Conservation (phyloP, 2,888 invertebrate species). For the Melikaiella ostensackeni region DNA sequence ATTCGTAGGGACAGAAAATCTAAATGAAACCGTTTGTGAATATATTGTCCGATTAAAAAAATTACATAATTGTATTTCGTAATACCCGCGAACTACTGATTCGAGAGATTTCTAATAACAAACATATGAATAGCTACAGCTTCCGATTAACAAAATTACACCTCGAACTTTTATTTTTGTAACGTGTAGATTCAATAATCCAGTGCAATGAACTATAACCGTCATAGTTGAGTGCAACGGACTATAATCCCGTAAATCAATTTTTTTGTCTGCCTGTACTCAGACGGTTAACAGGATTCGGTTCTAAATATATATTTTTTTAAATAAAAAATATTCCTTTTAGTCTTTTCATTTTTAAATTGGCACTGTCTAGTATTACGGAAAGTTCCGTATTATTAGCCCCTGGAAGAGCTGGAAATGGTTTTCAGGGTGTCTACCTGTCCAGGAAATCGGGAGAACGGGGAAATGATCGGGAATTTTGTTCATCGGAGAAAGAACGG, state of each 20-base stretch:
- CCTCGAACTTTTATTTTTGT: slow-evolving; percentile 14
- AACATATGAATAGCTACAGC: background rate
- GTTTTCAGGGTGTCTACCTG: too few relatives aligned
- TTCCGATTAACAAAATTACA: background rate
- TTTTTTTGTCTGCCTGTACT: slow-evolving; percentile 15
- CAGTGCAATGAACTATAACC: slow-evolving; percentile 29
- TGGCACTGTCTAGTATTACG: too few relatives aligned
- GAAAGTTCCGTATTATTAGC: too few relatives aligned
- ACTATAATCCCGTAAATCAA: slow-evolving; percentile 37
- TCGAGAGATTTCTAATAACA: background rate
- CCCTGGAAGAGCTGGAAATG: too few relatives aligned
- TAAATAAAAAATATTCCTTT: background rate
- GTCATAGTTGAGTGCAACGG: slow-evolving; percentile 21
- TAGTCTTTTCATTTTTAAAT: background rate
- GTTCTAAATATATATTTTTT: background rate
- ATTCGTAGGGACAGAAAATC: slow-evolving; percentile 21
- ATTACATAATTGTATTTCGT: background rate
- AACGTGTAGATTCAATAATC: slow-evolving; percentile 16
- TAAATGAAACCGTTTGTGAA: slow-evolving; percentile 12
- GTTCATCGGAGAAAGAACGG: too few relatives aligned
- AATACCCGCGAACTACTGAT: background rate
- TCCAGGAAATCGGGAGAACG: too few relatives aligned
- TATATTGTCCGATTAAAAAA: background rate
- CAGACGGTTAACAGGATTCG: background rate
- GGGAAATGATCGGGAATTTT: too few relatives aligned